phyloP scores from a whole-genome alignment of 53 echinoderm and acorn worm species.

The Crossaster papposus region DNA sequence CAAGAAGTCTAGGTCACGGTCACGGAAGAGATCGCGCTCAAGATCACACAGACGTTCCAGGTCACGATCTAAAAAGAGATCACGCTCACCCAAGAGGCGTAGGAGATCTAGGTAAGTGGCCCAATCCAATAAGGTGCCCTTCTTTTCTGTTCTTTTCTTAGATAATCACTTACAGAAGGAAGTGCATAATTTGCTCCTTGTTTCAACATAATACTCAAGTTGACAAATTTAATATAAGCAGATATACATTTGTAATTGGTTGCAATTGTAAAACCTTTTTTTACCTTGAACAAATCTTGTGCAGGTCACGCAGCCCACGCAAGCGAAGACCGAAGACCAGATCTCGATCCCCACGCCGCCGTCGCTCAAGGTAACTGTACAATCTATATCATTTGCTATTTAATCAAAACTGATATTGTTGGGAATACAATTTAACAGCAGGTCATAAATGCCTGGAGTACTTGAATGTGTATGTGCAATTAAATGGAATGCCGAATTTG shows the following conservation, averaged over 20 bases:
- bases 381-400: not conserved
- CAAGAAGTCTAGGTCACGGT: constrained; percentile 69
- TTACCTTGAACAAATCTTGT: not conserved
- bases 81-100: constrained; percentile 53
- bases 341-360: constrained; percentile 65
- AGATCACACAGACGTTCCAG: constrained; percentile 65
- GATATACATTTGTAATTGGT: too few species aligned
- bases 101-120: constrained; percentile 41
- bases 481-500: too few species aligned
- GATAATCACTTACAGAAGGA: too few species aligned
- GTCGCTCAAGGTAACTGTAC: constrained; percentile 38
- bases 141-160: too few species aligned
- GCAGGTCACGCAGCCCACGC: constrained; percentile 47
- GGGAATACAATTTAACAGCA: too few species aligned
- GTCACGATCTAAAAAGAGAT: constrained; percentile 66
- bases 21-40: constrained; percentile 53
- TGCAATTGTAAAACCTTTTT: too few species aligned
- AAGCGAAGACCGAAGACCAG: constrained; percentile 40
- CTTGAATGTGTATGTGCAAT: too few species aligned
- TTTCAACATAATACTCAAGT: not conserved
- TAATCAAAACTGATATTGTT: not conserved
- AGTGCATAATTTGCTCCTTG: not conserved
- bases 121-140: too few species aligned
- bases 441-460: too few species aligned
- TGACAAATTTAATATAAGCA: not conserved